phyloP scores from a whole-genome alignment of 37 sponge, comb jelly and placozoan species.

The Aplysina aerophoba region DNA sequence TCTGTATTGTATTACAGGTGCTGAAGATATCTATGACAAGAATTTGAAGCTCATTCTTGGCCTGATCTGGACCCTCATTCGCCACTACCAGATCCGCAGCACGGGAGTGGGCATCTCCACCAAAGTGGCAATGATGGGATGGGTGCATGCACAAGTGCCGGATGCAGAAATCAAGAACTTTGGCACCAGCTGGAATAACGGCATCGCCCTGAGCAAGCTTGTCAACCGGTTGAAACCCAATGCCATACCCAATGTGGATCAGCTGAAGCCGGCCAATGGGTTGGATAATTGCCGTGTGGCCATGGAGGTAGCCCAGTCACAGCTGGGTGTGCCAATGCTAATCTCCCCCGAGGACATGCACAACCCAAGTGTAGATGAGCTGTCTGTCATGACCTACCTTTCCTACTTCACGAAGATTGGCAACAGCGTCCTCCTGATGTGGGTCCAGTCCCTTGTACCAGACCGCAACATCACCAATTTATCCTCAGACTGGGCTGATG shows the following conservation, averaged over 20 bases:
- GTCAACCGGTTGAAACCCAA: slow-evolving; percentile 71
- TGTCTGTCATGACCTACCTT: slow-evolving; percentile 89
- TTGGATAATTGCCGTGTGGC: slow-evolving; percentile 74
- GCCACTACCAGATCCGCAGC: slow-evolving; percentile 86
- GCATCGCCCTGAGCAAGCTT: slow-evolving; percentile 69
- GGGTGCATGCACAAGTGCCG: slow-evolving; percentile 85
- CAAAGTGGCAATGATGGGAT: slow-evolving; percentile 84
- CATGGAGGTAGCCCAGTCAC: slow-evolving; percentile 71
- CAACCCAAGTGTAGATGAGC: slow-evolving; percentile 84
- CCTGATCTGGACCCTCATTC: slow-evolving; percentile 93
- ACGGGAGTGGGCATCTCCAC: slow-evolving; percentile 64
- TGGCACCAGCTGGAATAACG: slow-evolving; percentile 86
- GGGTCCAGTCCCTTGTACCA: slow-evolving; percentile 83
- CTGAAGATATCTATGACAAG: slow-evolving; percentile 87
- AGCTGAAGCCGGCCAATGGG: slow-evolving; percentile 56
- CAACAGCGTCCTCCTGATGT: slow-evolving; percentile 66
- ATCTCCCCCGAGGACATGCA: slow-evolving; percentile 76
- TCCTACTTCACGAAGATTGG: slow-evolving; percentile 78
- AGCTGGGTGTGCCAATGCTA: slow-evolving; percentile 75
- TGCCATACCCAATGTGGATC: slow-evolving; percentile 75
- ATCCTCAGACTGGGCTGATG: slow-evolving; percentile 85
- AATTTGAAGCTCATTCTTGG: slow-evolving; percentile 96
- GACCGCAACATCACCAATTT: slow-evolving; percentile 76
- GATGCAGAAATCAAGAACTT: slow-evolving; percentile 77
- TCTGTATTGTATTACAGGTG: slow-evolving; percentile 37